Conservation (phyloP, 2,888 invertebrate genomes). For the Drosophila antonietae region DNA sequence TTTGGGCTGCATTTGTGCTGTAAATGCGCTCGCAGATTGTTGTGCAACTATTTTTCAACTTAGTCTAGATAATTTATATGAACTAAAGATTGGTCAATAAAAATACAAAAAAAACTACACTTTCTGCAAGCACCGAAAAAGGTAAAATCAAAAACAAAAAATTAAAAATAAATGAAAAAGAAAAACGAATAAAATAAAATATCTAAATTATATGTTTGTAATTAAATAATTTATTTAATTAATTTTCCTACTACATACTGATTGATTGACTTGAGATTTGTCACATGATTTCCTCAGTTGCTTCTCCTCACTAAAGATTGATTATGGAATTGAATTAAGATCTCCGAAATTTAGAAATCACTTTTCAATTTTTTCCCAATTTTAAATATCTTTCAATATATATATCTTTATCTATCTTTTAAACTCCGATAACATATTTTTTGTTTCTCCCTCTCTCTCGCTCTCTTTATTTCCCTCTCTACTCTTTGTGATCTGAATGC, state of each 20-base stretch:
- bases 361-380: not conserved
- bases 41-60: conserved; percentile 39
- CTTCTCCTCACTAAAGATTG: conserved; percentile 18
- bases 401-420: not conserved
- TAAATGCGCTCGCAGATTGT: conserved; percentile 42
- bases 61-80: conserved; percentile 33
- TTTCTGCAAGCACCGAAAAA: conserved; percentile 83
- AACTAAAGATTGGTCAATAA: conserved; percentile 74
- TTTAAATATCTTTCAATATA: conserved; percentile 6
- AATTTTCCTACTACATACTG: conserved; percentile 12
- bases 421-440: not conserved
- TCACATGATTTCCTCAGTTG: conserved; percentile 32
- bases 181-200: conserved; percentile 2
- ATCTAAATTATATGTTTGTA: conserved; percentile 12
- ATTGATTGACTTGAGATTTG: conserved; percentile 40
- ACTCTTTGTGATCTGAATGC: conserved; percentile 27
- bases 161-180: conserved; percentile 1
- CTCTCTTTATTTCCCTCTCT: conserved; percentile 12
- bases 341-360: conserved; percentile 5
- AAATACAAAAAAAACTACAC: conserved; percentile 75
- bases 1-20: conserved; percentile 40
- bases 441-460: not conserved
- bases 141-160: conserved; percentile 68
- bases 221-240: conserved; percentile 25
- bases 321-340: conserved; percentile 4